phyloP scores from a whole-genome alignment of 2,797 vertebrate species.

The Microctenopoma lineatum region DNA sequence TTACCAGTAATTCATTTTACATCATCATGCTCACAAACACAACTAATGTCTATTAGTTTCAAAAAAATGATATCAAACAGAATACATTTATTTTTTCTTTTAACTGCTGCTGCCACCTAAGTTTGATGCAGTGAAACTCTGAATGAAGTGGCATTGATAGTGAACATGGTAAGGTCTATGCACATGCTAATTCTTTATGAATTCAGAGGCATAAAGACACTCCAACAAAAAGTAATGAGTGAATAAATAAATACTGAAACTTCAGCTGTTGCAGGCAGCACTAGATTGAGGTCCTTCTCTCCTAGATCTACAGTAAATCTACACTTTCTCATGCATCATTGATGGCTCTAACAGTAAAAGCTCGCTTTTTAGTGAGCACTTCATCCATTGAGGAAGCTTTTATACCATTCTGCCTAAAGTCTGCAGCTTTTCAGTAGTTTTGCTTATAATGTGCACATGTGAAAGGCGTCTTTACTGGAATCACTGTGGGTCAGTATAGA shows the following conservation, averaged over 20 bases:
- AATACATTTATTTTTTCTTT: too few species aligned
- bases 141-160: too few species aligned
- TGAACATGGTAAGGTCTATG: too few species aligned
- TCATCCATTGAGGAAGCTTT: slow-evolving; percentile 22
- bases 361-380: slow-evolving; percentile 24
- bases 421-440: background rate
- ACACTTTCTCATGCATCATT: slow-evolving; percentile 49
- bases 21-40: too few species aligned
- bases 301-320: background rate
- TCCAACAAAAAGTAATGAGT: background rate
- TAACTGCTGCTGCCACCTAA: too few species aligned
- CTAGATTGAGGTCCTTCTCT: slow-evolving; percentile 23
- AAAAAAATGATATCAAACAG: too few species aligned
- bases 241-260: background rate
- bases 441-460: background rate
- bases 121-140: too few species aligned
- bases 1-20: too few species aligned
- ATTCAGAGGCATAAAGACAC: background rate
- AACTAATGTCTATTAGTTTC: too few species aligned
- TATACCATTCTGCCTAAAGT: background rate
- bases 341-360: slow-evolving; percentile 36
- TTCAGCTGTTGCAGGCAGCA: slow-evolving; percentile 1
- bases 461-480: background rate
- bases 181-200: too few species aligned
- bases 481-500: background rate